phyloP scores from a whole-genome alignment of 2,888 invertebrate genomes.

The Chrysotoxum bicinctum region DNA sequence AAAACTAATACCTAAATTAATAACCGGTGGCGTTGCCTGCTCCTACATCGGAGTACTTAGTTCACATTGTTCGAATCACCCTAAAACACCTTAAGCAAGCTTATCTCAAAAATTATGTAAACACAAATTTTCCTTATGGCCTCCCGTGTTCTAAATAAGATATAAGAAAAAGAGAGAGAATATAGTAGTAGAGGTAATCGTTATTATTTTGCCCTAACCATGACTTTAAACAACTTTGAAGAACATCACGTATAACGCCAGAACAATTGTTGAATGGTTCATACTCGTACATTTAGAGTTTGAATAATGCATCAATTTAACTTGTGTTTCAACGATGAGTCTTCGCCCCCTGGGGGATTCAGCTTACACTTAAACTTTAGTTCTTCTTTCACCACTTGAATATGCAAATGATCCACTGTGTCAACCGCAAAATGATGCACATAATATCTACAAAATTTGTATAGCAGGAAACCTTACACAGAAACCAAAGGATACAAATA shows the following conservation, averaged over 20 bases:
- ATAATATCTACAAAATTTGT: background rate
- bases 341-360: background rate
- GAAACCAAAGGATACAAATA: background rate
- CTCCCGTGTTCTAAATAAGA: conserved; percentile 1
- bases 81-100: background rate
- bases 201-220: background rate
- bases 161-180: background rate
- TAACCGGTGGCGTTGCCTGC: no score
- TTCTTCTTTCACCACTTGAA: conserved; percentile 19
- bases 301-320: conserved; percentile 21
- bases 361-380: conserved; percentile 5
- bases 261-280: conserved; percentile 16
- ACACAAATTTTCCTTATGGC: background rate
- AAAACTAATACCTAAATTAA: background rate
- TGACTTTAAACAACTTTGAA: background rate
- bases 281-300: conserved; percentile 6
- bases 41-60: background rate
- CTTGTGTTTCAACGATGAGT: conserved; percentile 6
- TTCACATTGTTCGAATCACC: background rate
- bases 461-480: background rate
- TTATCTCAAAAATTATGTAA: background rate
- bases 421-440: conserved; percentile 19
- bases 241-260: background rate
- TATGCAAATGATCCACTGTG: conserved; percentile 20
- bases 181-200: background rate